These are phyloP conservation scores for Zaprionus lineosus DNA, from an alignment of 2,888 invertebrate genomes.

Conservation along the genomic window DNA sequence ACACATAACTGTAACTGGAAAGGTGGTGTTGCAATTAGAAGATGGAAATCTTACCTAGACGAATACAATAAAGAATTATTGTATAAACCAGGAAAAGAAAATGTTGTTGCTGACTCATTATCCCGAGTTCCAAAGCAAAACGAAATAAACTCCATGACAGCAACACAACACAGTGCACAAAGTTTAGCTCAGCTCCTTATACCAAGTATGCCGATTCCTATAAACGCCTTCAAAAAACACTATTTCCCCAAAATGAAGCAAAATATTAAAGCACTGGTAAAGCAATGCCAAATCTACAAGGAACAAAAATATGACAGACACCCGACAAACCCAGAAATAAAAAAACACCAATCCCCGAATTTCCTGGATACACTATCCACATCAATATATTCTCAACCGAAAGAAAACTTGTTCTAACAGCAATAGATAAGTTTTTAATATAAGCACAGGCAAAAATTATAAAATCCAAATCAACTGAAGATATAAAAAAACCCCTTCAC, in stretches of 20 bases:
- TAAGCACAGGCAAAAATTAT: conserved; percentile 5
- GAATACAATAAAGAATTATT: no score
- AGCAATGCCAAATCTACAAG: conserved; percentile 35
- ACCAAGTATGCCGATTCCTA: neutral
- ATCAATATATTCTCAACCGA: conserved; percentile 21
- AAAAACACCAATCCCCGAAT: conserved; percentile 28
- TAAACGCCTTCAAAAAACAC: conserved; percentile 9
- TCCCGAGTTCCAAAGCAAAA: neutral
- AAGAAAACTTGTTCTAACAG: conserved; percentile 11
- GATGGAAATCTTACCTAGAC: neutral
- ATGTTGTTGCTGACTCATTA: neutral
- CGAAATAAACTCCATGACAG: neutral
- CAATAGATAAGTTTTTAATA: conserved; percentile 9
- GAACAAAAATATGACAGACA: conserved; percentile 37
- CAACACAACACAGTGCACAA: neutral
- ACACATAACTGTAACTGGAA: no score
- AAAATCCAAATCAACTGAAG: conserved; percentile 3
- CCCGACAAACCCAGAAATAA: conserved; percentile 16
- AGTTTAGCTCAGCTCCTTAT: neutral
- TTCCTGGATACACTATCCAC: conserved; percentile 28
- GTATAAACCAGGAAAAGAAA: no score
- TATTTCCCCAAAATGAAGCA: conserved; percentile 32
- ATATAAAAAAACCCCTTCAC: conserved; percentile 5
- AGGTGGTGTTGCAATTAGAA: neutral
- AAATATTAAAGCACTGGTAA: conserved; percentile 20